phyloP scores from a whole-genome alignment of 1,140 invertebrate genomes.

The Euschistus heros region DNA sequence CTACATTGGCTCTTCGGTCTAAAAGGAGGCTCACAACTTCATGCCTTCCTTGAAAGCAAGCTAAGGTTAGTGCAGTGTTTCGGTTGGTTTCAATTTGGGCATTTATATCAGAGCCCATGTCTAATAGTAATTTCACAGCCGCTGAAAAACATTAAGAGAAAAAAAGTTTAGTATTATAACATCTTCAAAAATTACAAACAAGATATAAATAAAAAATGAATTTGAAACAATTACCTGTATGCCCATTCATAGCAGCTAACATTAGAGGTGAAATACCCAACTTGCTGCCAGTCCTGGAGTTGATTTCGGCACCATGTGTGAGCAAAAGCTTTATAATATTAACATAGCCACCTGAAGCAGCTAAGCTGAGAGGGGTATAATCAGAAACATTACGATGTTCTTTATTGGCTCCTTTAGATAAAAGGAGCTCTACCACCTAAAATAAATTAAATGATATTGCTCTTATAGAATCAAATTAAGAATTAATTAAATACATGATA shows the following conservation, averaged over 20 bases:
- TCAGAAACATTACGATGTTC: conserved; percentile 99
- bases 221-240: conserved; percentile 55
- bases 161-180: conserved; percentile 1
- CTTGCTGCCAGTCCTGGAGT: conserved; percentile 94
- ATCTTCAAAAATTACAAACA: neutral
- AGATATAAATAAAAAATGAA: neutral
- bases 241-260: conserved; percentile 99
- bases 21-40: conserved; percentile 94
- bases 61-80: conserved; percentile 95
- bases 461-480: neutral
- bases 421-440: conserved; percentile 74
- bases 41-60: conserved; percentile 97
- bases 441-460: no score
- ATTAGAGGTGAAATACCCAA: conserved; percentile 97
- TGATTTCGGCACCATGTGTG: conserved; percentile 90
- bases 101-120: conserved; percentile 98
- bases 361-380: conserved; percentile 94
- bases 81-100: conserved; percentile 99
- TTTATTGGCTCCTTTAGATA: conserved; percentile 78
- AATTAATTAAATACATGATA: neutral
- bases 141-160: conserved; percentile 35
- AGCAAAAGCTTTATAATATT: conserved; percentile 95
- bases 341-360: conserved; percentile 95
- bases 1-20: conserved; percentile 95
- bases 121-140: conserved; percentile 79